Evolutionary conservation across 37 sponge, comb jelly and placozoan genomes (phyloP).

Genomic region (Eunapius fragilis): DNA sequence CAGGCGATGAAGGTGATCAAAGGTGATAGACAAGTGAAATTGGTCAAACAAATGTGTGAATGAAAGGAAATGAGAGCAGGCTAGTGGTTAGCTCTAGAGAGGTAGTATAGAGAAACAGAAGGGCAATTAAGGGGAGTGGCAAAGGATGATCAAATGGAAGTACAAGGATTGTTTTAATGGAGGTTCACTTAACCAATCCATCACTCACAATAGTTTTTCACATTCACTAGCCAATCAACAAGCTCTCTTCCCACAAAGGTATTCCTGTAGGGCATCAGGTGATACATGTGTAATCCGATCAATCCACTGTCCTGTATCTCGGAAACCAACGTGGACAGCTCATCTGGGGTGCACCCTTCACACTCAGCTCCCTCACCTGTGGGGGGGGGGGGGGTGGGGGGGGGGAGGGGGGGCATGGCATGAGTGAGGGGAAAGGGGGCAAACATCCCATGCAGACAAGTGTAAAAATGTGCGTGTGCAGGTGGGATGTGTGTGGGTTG

Average conservation of each 20-base stretch:
- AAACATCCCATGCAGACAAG: neutral
- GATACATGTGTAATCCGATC: slow-evolving; percentile 67
- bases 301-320: slow-evolving; percentile 83
- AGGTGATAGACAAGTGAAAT: neutral
- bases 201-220: slow-evolving; percentile 20
- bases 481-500: neutral
- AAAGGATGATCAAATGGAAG: too few relatives aligned
- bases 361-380: neutral
- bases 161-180: too few relatives aligned
- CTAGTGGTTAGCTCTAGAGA: neutral
- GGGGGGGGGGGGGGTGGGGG: neutral
- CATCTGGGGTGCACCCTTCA: slow-evolving; percentile 71
- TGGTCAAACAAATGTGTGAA: neutral
- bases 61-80: neutral
- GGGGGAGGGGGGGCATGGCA: neutral
- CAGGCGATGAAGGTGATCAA: neutral
- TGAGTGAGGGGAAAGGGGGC: neutral
- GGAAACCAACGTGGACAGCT: slow-evolving; percentile 68
- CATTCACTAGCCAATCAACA: slow-evolving; percentile 76
- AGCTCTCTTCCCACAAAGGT: slow-evolving; percentile 80
- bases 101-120: neutral
- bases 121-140: neutral
- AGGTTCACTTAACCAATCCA: too few relatives aligned
- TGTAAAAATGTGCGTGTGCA: neutral
- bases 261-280: slow-evolving; percentile 74